Conservation (phyloP, 1,140 invertebrate genomes). For the Heliconius hewitsoni region DNA sequence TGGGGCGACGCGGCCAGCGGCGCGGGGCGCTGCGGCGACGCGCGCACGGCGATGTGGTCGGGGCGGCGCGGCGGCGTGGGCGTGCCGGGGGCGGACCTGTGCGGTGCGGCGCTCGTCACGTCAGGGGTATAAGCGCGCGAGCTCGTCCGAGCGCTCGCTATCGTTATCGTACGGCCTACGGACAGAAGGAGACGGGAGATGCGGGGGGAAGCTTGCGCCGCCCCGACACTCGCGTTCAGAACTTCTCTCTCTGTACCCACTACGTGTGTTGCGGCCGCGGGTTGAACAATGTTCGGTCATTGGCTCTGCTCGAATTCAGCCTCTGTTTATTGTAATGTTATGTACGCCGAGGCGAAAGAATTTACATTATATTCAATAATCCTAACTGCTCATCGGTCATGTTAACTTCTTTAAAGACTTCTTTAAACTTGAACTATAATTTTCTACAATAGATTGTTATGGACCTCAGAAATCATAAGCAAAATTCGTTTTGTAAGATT, state of each 20-base stretch:
- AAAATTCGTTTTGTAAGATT: not conserved
- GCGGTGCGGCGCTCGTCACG: slow-evolving; percentile 61
- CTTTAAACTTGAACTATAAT: not conserved
- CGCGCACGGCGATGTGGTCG: slow-evolving; percentile 90
- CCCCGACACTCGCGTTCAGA: slow-evolving; percentile 63
- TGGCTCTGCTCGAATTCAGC: too few species aligned
- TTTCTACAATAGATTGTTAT: not conserved
- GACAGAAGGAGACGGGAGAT: slow-evolving; percentile 79
- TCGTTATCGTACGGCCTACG: slow-evolving; percentile 80
- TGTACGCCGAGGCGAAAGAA: not conserved
- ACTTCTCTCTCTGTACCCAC: slow-evolving; percentile 27
- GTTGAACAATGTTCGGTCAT: slow-evolving; percentile 31
- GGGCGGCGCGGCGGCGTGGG: slow-evolving; percentile 84
- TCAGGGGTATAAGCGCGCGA: slow-evolving; percentile 80
- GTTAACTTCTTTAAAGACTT: not conserved
- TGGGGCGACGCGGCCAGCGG: slow-evolving; percentile 86
- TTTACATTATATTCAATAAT: not conserved
- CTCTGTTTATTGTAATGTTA: not conserved
- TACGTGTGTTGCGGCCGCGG: slow-evolving; percentile 9
- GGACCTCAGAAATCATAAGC: not conserved
- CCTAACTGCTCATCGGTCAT: not conserved
- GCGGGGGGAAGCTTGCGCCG: slow-evolving; percentile 73
- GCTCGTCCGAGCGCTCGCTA: slow-evolving; percentile 79
- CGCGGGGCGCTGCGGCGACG: slow-evolving; percentile 85
- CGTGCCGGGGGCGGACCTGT: slow-evolving; percentile 93